Conservation (phyloP, 2,888 invertebrate genomes). For the Melinaea menophilus region DNA sequence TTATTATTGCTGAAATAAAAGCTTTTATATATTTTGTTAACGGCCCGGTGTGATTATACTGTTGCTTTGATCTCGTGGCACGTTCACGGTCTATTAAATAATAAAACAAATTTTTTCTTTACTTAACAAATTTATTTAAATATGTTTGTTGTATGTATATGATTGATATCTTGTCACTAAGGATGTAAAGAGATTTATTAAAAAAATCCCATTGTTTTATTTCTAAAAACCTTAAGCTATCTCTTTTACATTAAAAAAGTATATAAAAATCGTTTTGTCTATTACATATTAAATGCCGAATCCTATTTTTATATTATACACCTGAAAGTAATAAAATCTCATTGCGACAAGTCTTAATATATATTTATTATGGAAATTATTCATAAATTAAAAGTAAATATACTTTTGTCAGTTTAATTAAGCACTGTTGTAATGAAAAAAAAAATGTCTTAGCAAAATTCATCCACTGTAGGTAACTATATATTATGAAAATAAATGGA, state of each 20-base stretch:
- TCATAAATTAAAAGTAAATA: no score
- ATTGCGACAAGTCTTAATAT: background rate
- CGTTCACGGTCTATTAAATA: slow-evolving; percentile 46
- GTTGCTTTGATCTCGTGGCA: slow-evolving; percentile 32
- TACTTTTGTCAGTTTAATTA: no score
- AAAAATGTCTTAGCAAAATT: background rate
- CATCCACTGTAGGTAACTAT: background rate
- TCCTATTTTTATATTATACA: background rate
- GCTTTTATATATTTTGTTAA: slow-evolving; percentile 3
- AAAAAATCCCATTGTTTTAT: slow-evolving; percentile 46
- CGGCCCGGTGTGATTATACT: slow-evolving; percentile 29
- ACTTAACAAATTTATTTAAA: slow-evolving; percentile 63
- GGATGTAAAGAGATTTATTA: slow-evolving; percentile 56
- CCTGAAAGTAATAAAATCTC: background rate
- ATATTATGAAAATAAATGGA: background rate
- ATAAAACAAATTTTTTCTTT: slow-evolving; percentile 46
- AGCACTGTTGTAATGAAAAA: no score
- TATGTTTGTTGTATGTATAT: slow-evolving; percentile 64
- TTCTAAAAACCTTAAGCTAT: slow-evolving; percentile 20
- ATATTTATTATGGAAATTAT: no score
- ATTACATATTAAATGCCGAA: background rate
- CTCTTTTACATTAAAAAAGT: background rate
- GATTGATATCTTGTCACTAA: slow-evolving; percentile 53
- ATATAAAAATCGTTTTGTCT: background rate
- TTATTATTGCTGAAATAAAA: no score